Percentiles rank a stretch among this genome's conserved stretches.
phyloP scores from a whole-genome alignment of 2,113 vertebrate species.

The Lycaon pictus region DNA sequence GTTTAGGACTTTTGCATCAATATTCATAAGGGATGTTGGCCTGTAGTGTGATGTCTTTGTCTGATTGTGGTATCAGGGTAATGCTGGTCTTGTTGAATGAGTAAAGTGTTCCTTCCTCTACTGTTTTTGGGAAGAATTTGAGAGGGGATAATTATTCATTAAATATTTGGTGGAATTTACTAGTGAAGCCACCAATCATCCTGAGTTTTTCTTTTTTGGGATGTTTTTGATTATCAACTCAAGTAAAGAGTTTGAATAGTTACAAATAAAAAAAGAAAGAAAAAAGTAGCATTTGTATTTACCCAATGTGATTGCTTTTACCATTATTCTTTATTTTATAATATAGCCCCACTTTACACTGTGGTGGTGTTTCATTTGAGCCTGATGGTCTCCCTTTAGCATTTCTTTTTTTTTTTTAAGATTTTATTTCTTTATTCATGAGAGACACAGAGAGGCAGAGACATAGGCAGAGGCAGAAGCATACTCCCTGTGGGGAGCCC shows the following conservation, averaged over 20 bases:
- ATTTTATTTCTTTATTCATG: too few relatives aligned
- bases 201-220: background rate
- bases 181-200: background rate
- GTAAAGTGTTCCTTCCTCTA: background rate
- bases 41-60: background rate
- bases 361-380: background rate
- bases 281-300: background rate
- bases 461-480: too few relatives aligned
- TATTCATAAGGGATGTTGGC: background rate
- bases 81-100: background rate
- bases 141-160: background rate
- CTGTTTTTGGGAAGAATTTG: background rate
- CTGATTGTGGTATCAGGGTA: background rate
- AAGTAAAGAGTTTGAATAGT: background rate
- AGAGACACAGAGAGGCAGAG: too few relatives aligned
- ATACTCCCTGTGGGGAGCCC: too few relatives aligned
- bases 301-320: background rate
- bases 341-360: background rate
- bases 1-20: background rate
- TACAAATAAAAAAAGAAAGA: background rate
- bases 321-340: background rate
- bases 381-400: background rate
- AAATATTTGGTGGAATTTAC: background rate
- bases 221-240: background rate
- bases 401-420: background rate